These are phyloP conservation scores for Serilophus lunatus DNA, from an alignment of 2,113 vertebrate species.

Conservation along the genomic window DNA sequence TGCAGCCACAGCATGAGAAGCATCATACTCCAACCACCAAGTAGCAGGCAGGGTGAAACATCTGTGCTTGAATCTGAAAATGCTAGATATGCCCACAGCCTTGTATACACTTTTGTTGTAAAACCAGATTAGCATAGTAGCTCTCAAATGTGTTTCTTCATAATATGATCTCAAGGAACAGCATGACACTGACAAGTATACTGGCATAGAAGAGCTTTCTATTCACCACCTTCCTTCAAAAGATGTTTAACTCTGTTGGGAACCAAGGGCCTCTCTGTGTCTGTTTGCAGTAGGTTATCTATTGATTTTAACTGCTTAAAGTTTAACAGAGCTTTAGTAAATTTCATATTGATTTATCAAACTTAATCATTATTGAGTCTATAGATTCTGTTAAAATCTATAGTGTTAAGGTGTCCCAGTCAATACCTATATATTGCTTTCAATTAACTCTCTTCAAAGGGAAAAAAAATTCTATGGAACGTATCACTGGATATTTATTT, in stretches of 20 bases:
- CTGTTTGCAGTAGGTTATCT: constrained; percentile 13
- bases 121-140: neutral
- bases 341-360: constrained; percentile 13
- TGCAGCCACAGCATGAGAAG: neutral
- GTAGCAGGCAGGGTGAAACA: rapidly evolving
- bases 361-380: constrained; percentile 22
- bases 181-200: neutral
- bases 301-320: constrained; percentile 46
- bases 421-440: constrained; percentile 34
- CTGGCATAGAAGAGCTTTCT: neutral
- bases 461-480: neutral
- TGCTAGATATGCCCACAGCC: neutral
- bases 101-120: neutral
- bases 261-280: neutral
- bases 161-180: neutral
- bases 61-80: neutral
- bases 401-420: neutral
- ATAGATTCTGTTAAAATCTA: neutral
- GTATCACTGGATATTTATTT: neutral
- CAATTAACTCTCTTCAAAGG: constrained; percentile 11
- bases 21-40: rapidly evolving
- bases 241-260: neutral
- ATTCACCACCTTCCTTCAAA: neutral
- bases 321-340: constrained; percentile 22
- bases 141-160: neutral